Conservation (phyloP, 2,888 invertebrate species). For the Heliconius charithonia region DNA sequence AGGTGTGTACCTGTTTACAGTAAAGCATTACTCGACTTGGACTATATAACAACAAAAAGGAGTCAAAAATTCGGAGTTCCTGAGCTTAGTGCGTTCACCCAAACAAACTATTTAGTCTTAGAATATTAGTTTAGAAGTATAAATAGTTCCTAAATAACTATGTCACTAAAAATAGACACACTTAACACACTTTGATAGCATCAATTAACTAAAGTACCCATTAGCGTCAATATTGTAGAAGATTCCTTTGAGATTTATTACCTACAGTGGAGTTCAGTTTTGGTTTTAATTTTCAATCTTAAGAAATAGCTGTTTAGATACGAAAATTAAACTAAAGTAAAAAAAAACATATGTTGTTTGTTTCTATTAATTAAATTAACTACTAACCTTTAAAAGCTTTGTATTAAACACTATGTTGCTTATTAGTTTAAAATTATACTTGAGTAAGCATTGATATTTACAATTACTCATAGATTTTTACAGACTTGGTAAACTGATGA, state of each 20-base stretch:
- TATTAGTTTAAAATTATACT: neutral
- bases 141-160: neutral
- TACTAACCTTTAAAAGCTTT: neutral
- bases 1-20: no score
- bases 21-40: no score
- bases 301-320: neutral
- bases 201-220: slow-evolving; percentile 11
- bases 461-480: neutral
- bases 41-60: no score
- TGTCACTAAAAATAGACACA: slow-evolving; percentile 5
- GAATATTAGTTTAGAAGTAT: neutral
- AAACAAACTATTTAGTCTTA: no score
- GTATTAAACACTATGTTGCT: neutral
- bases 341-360: neutral
- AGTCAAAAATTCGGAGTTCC: no score
- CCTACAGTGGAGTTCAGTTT: neutral
- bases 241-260: slow-evolving; percentile 1
- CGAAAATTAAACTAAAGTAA: neutral
- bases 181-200: slow-evolving; percentile 10
- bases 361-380: neutral
- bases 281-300: neutral
- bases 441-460: neutral
- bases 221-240: slow-evolving; percentile 7
- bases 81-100: no score
- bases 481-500: no score